phyloP scores from a whole-genome alignment of 2,113 vertebrate species.

The Tinamus guttatus region DNA sequence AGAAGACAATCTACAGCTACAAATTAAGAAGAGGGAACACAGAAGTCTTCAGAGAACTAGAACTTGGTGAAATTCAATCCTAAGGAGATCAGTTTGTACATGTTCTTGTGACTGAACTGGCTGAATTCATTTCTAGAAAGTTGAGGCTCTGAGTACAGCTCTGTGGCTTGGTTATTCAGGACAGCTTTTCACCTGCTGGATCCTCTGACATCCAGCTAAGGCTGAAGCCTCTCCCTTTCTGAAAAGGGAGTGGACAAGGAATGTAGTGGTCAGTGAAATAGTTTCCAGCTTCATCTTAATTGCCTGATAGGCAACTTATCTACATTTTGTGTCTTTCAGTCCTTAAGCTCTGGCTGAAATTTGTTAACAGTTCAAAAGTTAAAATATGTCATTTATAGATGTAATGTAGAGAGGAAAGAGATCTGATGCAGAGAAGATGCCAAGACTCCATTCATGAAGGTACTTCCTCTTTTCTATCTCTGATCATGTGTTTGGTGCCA shows the following conservation, averaged over 20 bases:
- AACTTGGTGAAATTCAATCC: not conserved
- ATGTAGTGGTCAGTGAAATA: not conserved
- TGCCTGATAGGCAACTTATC: not conserved
- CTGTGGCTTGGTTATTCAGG: no score
- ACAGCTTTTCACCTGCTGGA: not conserved
- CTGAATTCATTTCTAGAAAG: no score
- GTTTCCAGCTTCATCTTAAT: not conserved
- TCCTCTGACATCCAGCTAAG: not conserved
- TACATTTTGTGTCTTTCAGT: not conserved
- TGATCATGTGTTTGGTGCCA: not conserved
- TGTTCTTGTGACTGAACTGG: no score
- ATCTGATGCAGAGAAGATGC: not conserved
- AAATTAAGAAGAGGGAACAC: not conserved
- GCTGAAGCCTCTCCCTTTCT: not conserved
- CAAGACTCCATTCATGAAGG: not conserved
- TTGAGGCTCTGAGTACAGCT: no score
- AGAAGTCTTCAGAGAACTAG: not conserved
- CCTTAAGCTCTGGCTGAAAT: not conserved
- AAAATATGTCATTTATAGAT: not conserved
- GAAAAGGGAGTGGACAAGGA: fast-evolving
- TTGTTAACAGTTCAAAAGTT: not conserved
- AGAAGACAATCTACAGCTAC: not conserved
- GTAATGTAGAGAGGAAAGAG: not conserved
- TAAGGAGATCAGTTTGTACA: not conserved
- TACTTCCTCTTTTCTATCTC: not conserved